Percentiles rank a stretch among this genome's conserved stretches.
Evolutionary conservation across 2,113 vertebrate genomes (phyloP).

Genomic region (Irena cyanogastra): DNA sequence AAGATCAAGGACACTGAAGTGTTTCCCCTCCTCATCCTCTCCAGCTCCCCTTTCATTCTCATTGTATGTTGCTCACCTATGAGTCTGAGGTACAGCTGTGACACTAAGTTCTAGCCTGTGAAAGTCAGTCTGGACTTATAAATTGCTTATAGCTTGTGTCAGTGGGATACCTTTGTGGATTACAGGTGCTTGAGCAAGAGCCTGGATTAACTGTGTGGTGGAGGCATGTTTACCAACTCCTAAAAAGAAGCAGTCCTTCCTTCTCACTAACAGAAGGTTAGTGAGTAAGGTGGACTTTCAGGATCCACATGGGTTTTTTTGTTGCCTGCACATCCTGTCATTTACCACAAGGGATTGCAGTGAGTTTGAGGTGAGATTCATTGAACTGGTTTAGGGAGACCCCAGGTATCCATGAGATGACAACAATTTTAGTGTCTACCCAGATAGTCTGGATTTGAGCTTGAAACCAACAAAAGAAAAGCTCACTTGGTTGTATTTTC

Average conservation of each 20-base stretch:
- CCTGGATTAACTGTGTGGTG: background rate
- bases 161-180: background rate
- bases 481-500: background rate
- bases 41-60: background rate
- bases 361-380: background rate
- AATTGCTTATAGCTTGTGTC: background rate
- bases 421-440: background rate
- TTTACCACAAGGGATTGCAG: background rate
- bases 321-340: background rate
- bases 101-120: background rate
- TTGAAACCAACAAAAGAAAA: background rate
- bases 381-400: background rate
- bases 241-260: background rate
- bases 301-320: fast-evolving
- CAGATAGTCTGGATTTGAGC: background rate
- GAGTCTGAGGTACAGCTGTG: background rate
- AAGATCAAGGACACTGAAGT: background rate
- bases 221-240: background rate
- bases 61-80: background rate
- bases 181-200: background rate
- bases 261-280: background rate
- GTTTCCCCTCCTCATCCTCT: background rate
- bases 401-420: background rate
- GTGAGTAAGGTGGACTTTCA: background rate
- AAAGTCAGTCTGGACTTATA: background rate